phyloP scores from a whole-genome alignment of 2,797 vertebrate species.

The Anolis apletophallus region DNA sequence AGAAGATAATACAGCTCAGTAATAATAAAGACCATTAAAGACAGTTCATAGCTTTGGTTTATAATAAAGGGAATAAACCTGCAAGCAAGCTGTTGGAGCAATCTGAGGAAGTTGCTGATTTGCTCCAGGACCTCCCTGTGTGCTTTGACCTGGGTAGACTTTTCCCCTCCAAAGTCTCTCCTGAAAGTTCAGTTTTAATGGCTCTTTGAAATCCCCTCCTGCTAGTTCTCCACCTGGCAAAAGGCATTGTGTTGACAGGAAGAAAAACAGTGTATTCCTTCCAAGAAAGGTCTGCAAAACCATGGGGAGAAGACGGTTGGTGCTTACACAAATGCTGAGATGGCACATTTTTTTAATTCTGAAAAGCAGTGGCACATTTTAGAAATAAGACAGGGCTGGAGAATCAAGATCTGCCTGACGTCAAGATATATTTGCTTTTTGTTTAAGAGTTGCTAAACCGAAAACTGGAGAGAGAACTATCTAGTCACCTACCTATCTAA shows the following conservation, averaged over 20 bases:
- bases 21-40: too few relatives aligned
- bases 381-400: not conserved
- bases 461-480: too few relatives aligned
- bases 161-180: not conserved
- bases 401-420: not conserved
- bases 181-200: not conserved
- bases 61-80: not conserved
- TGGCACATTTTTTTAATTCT: not conserved
- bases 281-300: not conserved
- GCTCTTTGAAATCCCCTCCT: slow-evolving; percentile 1
- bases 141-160: not conserved
- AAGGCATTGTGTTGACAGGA: not conserved
- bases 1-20: too few relatives aligned
- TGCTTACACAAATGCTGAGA: not conserved
- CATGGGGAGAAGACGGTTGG: not conserved
- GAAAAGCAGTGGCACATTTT: not conserved
- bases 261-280: not conserved
- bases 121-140: not conserved
- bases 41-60: too few relatives aligned
- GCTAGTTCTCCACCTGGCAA: not conserved
- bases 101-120: not conserved
- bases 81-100: not conserved
- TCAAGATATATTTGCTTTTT: not conserved
- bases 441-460: too few relatives aligned
- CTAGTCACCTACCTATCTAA: too few relatives aligned